A percentile compares a stretch with the other conserved stretches of the same genome.
These are phyloP conservation scores for Lutraria lutraria DNA, from an alignment of 2,888 invertebrate genomes.

Conservation along the genomic window DNA sequence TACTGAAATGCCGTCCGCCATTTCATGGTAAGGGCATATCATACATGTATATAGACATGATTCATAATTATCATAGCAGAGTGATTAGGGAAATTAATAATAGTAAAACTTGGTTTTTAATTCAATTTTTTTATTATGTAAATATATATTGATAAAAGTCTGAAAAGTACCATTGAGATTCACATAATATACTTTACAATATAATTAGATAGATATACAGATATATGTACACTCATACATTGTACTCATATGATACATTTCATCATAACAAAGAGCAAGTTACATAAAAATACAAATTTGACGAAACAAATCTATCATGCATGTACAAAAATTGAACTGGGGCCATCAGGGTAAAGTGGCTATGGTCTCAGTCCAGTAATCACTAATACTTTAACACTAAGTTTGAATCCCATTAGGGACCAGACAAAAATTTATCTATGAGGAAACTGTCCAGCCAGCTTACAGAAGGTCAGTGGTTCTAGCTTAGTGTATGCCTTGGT, in stretches of 20 bases:
- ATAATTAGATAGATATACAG: not conserved
- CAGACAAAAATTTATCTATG: too few relatives aligned
- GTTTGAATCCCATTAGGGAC: not conserved
- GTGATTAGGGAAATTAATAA: not conserved
- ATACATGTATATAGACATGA: not conserved
- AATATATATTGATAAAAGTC: slow-evolving; percentile 7
- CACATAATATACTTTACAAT: not conserved
- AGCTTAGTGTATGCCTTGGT: too few relatives aligned
- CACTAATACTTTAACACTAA: not conserved
- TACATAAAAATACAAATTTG: not conserved
- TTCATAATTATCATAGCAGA: not conserved
- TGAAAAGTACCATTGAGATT: slow-evolving; percentile 9
- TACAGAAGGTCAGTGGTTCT: too few relatives aligned
- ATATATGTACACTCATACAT: not conserved
- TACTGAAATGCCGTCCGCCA: too few relatives aligned
- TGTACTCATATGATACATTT: not conserved
- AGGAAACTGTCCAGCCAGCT: too few relatives aligned
- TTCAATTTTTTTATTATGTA: not conserved
- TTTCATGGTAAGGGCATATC: too few relatives aligned
- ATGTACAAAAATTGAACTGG: not conserved
- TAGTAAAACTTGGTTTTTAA: not conserved
- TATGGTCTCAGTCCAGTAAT: not conserved
- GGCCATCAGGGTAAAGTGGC: not conserved
- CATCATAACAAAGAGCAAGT: not conserved
- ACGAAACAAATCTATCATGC: not conserved